Conservation (phyloP, 2,888 invertebrate genomes). For the Toxonevra muliebris region DNA sequence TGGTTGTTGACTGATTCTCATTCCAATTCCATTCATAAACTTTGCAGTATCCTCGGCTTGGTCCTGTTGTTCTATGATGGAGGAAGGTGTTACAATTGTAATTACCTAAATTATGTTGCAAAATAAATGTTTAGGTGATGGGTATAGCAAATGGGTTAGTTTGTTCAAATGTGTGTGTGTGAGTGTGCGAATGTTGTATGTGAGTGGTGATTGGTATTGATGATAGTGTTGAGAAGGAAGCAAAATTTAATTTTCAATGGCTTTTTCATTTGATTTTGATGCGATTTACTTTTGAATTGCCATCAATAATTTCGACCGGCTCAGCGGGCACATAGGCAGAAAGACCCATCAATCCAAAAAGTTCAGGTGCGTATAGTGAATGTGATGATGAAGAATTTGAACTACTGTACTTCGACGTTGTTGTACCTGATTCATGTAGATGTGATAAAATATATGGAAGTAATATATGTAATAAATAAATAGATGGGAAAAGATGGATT, state of each 20-base stretch:
- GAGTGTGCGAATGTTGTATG: constrained; percentile 20
- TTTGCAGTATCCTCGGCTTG: constrained; percentile 37
- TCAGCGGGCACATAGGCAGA: constrained; percentile 67
- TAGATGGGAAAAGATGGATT: not conserved
- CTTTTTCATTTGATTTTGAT: constrained; percentile 42
- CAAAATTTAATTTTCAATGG: constrained; percentile 40
- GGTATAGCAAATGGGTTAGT: constrained; percentile 28
- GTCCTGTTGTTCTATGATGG: constrained; percentile 40
- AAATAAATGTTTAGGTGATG: constrained; percentile 20
- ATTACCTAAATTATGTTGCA: constrained; percentile 24
- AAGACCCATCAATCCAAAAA: constrained; percentile 68
- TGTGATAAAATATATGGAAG: not conserved
- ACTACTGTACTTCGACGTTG: not conserved
- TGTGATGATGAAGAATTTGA: not conserved
- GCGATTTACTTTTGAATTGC: constrained; percentile 72
- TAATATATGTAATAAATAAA: not conserved
- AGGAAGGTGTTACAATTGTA: constrained; percentile 32
- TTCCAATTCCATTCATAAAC: constrained; percentile 23
- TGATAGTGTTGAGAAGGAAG: constrained; percentile 30
- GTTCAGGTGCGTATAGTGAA: constrained; percentile 56
- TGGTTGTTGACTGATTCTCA: constrained; percentile 27
- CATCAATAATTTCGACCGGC: constrained; percentile 69
- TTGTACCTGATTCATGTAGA: constrained; percentile 6
- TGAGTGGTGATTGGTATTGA: constrained; percentile 29
- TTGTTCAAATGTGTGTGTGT: constrained; percentile 19